Base-by-base conservation (phyloP, 2,888 invertebrate genomes). In the Ophion obscuratus region DNA sequence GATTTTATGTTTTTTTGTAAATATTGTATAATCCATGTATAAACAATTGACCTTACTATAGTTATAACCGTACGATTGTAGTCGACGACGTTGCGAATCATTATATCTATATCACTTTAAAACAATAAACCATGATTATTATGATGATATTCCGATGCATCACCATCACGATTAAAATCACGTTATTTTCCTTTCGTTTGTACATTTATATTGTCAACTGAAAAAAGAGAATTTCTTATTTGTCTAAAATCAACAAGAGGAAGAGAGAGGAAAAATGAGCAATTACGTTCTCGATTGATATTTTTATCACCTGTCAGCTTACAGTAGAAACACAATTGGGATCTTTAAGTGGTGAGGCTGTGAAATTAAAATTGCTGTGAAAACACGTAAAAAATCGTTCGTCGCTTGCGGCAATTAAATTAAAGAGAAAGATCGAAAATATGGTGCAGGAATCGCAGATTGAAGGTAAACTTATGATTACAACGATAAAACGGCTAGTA, bases 21-120 rank as follows among this genome's bases (percentile, higher is more conserved):
- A 94, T 94, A 94, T 93, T 94, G 94, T 94, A 94, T 94, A 94
- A 94, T 94, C 92, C 92, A 91, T 94, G 94, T 94, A 94, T 93
- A 94, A 94, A 94, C 91, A 92, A 81, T 66, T 93, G 90, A 93
- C 89, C 92, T 90, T 90, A 91, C 89, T 92, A 93, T 91, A 93
- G 92, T 90, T 92, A 91, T 92, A 92, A 92, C 91, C 92, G 91
- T 93, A 93, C 92, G 92, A 93, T 91, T 92, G 92, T 93, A 93
- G 93, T 91, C 92, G 91, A 92, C 68, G 73, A 91, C 92, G 92
- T 92, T 94, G 93, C 91, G 92, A 91, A 93, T 93, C 92, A 93
- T 94, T 93, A 93, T 93, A 94, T 91, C 92, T 92, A 93, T 93
- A 93, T 93, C 92, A 93, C 92, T 93, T 93, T 91, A 93, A 61